A percentile compares a stretch with the other conserved stretches of the same genome.
These are phyloP conservation scores for Globodera rostochiensis DNA, from an alignment of 1,140 invertebrate genomes.

Conservation along the genomic window DNA sequence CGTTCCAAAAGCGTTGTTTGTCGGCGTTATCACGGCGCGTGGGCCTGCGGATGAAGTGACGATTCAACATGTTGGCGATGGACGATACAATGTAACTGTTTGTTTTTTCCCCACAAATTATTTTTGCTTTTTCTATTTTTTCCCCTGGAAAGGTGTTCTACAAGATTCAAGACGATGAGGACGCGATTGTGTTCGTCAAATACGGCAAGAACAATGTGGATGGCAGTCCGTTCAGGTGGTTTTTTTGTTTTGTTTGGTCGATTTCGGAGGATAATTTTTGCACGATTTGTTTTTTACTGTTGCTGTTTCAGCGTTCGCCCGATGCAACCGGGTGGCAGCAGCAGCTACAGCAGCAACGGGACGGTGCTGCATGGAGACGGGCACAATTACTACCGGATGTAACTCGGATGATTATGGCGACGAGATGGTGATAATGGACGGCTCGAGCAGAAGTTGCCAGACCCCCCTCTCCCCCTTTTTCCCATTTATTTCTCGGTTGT, in stretches of 20 bases:
- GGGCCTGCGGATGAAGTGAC: conserved; percentile 91
- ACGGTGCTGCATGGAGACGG: background rate
- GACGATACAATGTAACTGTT: background rate
- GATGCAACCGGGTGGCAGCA: background rate
- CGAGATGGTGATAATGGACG: too few relatives aligned
- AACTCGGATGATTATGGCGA: background rate
- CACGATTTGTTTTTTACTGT: background rate
- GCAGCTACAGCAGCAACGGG: background rate
- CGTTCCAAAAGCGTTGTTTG: conserved; percentile 81
- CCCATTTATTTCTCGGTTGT: too few relatives aligned
- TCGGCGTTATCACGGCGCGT: conserved; percentile 91
- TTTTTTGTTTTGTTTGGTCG: background rate
- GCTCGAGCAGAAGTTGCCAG: too few relatives aligned
- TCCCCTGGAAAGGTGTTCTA: background rate
- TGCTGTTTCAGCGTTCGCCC: background rate
- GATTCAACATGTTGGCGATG: conserved; percentile 75
- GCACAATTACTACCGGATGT: background rate
- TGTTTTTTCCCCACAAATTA: background rate
- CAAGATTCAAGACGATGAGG: background rate
- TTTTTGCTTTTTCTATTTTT: background rate
- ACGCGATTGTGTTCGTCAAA: conserved; percentile 10
- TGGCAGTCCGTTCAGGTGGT: background rate
- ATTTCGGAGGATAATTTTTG: background rate
- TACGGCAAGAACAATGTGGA: conserved; percentile 4
- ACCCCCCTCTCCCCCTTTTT: too few relatives aligned